Conservation (phyloP, 1,140 invertebrate species). For the Magallana angulata region DNA sequence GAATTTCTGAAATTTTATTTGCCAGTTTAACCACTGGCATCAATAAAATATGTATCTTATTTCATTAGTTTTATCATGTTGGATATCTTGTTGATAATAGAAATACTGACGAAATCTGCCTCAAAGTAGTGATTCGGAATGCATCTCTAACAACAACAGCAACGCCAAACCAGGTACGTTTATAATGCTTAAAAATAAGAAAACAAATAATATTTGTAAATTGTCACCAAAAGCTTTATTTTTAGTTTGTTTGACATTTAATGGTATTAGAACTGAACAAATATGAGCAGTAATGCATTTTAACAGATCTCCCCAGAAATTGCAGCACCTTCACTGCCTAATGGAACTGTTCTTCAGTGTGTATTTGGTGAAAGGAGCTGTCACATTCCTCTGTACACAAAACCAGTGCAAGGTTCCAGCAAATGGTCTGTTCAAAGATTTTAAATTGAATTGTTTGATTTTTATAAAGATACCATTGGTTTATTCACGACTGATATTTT, state of each 20-base stretch:
- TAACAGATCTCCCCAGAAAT: not conserved
- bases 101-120: slow-evolving; percentile 20
- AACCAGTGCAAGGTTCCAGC: not conserved
- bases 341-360: slow-evolving; percentile 6
- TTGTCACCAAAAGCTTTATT: no score
- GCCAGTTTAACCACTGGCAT: no score
- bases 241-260: not conserved
- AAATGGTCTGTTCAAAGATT: not conserved
- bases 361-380: not conserved
- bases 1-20: no score
- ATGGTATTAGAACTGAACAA: not conserved
- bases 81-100: not conserved
- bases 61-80: no score
- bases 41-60: no score
- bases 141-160: not conserved
- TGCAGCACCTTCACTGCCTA: not conserved
- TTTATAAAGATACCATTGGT: no score
- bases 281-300: no score
- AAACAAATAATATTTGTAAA: not conserved
- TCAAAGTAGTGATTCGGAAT: not conserved
- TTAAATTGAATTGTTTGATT: no score
- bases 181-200: not conserved
- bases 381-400: slow-evolving; percentile 12
- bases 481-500: no score
- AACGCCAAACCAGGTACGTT: not conserved